phyloP scores from a whole-genome alignment of 2,113 vertebrate genomes.

The Hemiprocne comata region DNA sequence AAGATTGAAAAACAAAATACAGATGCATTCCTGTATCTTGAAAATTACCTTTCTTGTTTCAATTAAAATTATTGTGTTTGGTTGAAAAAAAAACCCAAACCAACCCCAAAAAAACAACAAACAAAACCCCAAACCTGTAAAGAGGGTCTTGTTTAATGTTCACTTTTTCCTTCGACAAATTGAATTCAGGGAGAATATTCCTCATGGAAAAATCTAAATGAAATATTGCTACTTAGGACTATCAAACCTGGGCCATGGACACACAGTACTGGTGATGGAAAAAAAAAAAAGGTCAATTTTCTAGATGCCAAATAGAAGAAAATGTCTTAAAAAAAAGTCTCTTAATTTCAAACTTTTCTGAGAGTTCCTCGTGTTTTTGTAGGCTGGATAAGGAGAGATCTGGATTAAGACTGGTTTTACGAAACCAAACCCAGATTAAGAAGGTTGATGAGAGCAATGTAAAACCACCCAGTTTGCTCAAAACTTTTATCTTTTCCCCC shows the following conservation, averaged over 20 bases:
- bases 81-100: not conserved
- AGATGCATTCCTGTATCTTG: not conserved
- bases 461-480: conserved; percentile 53
- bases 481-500: conserved; percentile 67
- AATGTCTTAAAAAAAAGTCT: not conserved
- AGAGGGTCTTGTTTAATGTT: not conserved
- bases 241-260: not conserved
- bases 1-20: not conserved
- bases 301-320: not conserved
- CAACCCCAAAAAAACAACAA: not conserved
- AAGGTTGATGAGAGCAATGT: conserved; percentile 44
- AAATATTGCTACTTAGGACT: not conserved
- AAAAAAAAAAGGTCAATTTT: not conserved
- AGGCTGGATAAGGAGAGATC: not conserved
- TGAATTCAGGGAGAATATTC: not conserved
- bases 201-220: not conserved
- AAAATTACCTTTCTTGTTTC: not conserved
- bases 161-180: not conserved
- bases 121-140: not conserved
- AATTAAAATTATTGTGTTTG: not conserved
- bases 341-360: not conserved
- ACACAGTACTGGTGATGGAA: not conserved
- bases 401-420: conserved; percentile 34
- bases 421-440: conserved; percentile 53
- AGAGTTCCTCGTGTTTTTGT: not conserved